phyloP scores from a whole-genome alignment of 2,888 invertebrate species.

The Acleris emargana region DNA sequence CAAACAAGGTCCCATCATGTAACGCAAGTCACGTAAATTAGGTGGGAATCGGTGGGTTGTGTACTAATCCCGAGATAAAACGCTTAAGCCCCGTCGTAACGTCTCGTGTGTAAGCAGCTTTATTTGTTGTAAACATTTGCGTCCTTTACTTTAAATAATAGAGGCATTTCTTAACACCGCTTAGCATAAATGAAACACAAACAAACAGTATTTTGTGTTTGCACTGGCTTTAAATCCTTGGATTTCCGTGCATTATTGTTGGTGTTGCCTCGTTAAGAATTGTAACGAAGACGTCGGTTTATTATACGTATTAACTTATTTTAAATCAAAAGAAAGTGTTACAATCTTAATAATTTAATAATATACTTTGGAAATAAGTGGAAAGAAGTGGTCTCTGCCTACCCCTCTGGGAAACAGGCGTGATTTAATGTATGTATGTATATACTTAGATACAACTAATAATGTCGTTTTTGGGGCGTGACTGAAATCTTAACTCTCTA shows the following conservation, averaged over 20 bases:
- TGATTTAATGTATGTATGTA: too few species aligned
- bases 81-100: constrained; percentile 70
- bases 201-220: constrained; percentile 9
- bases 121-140: constrained; percentile 70
- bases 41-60: constrained; percentile 74
- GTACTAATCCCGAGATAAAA: constrained; percentile 78
- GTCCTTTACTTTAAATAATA: constrained; percentile 60
- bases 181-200: constrained; percentile 21
- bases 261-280: background rate
- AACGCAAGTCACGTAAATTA: constrained; percentile 76
- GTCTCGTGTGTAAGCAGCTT: constrained; percentile 72
- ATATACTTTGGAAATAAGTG: too few species aligned
- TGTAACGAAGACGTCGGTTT: too few species aligned
- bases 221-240: constrained; percentile 14
- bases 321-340: too few species aligned
- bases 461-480: too few species aligned
- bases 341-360: too few species aligned
- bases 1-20: constrained; percentile 69
- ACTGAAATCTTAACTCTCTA: too few species aligned
- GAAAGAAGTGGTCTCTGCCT: too few species aligned
- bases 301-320: too few species aligned
- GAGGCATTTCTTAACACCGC: constrained; percentile 50
- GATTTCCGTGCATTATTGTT: constrained; percentile 1
- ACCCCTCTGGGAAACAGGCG: too few species aligned
- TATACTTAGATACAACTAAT: too few species aligned